Base-by-base conservation (phyloP, 2,797 vertebrate species). In the Sebastiscus albofasciatus region DNA sequence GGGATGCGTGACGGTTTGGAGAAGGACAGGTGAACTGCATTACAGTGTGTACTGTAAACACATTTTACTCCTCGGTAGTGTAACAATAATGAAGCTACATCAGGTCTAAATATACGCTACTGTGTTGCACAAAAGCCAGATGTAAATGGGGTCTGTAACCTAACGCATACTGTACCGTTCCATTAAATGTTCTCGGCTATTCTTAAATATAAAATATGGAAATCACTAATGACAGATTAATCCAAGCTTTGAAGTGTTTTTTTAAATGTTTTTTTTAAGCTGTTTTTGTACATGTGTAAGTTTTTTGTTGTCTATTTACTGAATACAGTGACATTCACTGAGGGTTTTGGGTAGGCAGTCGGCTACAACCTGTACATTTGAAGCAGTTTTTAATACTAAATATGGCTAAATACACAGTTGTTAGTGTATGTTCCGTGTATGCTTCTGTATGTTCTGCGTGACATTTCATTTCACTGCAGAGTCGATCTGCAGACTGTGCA, bases 391-490 rank as follows among this genome's bases (percentile, higher is more conserved):
- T 58, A 72, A 49, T 67, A 34, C 42, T 79, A 42, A 67, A 55
- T 42, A 54, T 60, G 39, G 56, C 64, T 58, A 5, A 68, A 67
- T 33, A 56, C 60, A 69, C 67, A 54, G 34, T 36, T 59, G 26
- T 26, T 49, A 18, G 34, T 78, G 61, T 69, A 55, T 84, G 49
- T 80, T 86, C 13, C 75, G 29, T 82, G 62, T 81, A 10, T 64
- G 34, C 76, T 24, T 88, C 29, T 75, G 29, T 75, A 52, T 77
- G 58, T 84, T 73, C 11, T 70, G 62, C 14, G 54, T 84, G 82
- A 65, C 65, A 78, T 83, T 74, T 79, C 9, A 85, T 87, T 88
- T 83, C 54, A 79, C 31, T 18, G 29, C 74, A 27, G 33, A 73
- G 16, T 78, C 64, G 36, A 66, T 68, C 64, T 84, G 70, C 67